Evolutionary conservation across 2,888 invertebrate genomes (phyloP).

Genomic region (Diabrotica balteata): DNA sequence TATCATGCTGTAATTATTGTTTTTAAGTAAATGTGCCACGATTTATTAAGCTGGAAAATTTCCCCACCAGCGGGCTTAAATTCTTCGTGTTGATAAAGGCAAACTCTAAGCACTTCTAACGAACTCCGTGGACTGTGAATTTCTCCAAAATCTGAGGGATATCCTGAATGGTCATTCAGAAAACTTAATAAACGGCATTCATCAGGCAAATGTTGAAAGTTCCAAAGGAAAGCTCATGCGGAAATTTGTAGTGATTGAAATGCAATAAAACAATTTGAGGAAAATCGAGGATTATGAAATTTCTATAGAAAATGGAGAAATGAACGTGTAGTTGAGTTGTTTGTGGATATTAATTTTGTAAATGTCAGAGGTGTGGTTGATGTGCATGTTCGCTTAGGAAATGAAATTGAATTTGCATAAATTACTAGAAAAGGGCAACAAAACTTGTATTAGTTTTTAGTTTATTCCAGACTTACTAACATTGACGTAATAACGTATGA

Average conservation of each 20-base stretch:
- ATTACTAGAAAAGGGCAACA: no score
- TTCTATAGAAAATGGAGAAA: not conserved
- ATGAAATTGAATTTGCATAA: no score
- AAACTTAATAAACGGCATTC: constrained; percentile 12
- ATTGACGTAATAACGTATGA: no score
- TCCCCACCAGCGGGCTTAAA: not conserved
- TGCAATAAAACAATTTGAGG: constrained; percentile 14
- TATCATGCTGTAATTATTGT: no score
- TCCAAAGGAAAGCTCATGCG: constrained; percentile 12
- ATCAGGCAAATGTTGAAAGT: constrained; percentile 10
- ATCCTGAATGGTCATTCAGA: constrained; percentile 15
- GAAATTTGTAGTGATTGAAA: constrained; percentile 14
- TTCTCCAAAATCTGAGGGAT: constrained; percentile 5
- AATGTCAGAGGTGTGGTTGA: not conserved
- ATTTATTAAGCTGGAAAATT: no score
- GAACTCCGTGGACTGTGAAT: constrained; percentile 8
- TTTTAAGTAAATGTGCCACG: no score
- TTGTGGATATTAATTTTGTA: not conserved
- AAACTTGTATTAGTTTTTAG: not conserved
- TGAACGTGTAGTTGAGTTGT: not conserved
- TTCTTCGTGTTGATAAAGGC: not conserved
- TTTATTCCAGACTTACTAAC: no score
- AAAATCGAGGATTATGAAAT: not conserved
- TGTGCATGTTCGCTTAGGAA: not conserved
- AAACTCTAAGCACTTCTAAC: not conserved